phyloP scores from a whole-genome alignment of 2,113 vertebrate genomes.

The Plecturocebus donacophilus region DNA sequence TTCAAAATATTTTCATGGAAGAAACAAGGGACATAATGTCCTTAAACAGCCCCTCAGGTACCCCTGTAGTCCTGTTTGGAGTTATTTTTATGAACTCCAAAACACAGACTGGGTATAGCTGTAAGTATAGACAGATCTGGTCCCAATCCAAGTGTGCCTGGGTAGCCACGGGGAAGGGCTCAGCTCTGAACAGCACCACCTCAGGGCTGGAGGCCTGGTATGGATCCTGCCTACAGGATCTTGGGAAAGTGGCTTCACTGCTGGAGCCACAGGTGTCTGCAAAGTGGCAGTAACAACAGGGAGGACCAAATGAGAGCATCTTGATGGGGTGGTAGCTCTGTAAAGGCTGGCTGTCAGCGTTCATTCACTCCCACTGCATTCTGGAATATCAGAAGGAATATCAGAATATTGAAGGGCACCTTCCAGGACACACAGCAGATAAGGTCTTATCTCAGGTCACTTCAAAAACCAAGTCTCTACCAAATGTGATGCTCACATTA shows the following conservation, averaged over 20 bases:
- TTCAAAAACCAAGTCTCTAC: neutral
- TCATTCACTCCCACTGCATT: neutral
- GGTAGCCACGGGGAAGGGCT: rapidly evolving
- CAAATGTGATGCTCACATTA: rapidly evolving
- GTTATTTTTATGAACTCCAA: neutral
- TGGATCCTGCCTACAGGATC: neutral
- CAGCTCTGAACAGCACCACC: neutral
- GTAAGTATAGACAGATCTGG: neutral
- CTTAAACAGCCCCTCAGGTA: neutral
- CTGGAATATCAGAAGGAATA: neutral
- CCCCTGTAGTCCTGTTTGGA: neutral
- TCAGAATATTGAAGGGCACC: neutral
- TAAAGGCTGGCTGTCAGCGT: too few relatives aligned
- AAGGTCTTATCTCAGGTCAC: neutral
- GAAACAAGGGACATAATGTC: neutral
- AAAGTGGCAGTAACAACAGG: neutral
- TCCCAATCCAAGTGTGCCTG: neutral
- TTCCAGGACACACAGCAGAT: neutral
- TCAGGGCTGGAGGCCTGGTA: rapidly evolving
- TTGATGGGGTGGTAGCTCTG: neutral
- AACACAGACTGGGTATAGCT: too few relatives aligned
- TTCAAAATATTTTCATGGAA: neutral
- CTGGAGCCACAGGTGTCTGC: neutral
- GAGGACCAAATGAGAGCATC: neutral
- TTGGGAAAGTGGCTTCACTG: too few relatives aligned